A percentile compares a stretch with the other conserved stretches of the same genome.
Evolutionary conservation across 2,797 vertebrate genomes (phyloP).

Genomic region (Spheniscus humboldti): DNA sequence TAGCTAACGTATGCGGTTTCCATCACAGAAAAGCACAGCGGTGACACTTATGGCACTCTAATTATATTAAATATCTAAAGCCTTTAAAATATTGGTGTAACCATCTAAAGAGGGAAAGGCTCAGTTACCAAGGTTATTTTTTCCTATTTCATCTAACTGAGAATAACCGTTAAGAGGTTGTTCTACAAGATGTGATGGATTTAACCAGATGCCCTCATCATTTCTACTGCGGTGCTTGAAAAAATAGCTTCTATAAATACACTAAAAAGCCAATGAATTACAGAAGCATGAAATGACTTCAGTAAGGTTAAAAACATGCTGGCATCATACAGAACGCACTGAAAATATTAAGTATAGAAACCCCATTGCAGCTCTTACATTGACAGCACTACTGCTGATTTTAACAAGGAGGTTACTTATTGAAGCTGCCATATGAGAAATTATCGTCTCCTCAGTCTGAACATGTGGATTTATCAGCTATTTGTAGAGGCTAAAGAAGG

Average conservation of each 20-base stretch:
- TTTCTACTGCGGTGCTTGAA: conserved; percentile 49
- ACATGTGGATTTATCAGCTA: neutral
- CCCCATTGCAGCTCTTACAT: neutral
- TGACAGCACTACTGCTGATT: neutral
- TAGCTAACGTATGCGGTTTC: neutral
- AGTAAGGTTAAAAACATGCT: conserved; percentile 49
- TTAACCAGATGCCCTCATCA: conserved; percentile 64
- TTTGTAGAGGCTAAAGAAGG: neutral
- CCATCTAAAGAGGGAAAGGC: conserved; percentile 45
- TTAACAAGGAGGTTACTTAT: neutral
- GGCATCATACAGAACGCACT: neutral
- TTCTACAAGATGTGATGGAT: conserved; percentile 41
- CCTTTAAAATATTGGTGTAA: conserved; percentile 33
- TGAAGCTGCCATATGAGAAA: neutral
- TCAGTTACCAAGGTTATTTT: conserved; percentile 56
- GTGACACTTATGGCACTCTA: neutral
- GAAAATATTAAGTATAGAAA: conserved; percentile 34
- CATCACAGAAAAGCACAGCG: neutral
- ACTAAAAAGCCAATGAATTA: conserved; percentile 52
- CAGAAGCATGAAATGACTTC: conserved; percentile 59
- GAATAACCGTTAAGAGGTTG: conserved; percentile 23
- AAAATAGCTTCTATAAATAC: conserved; percentile 61
- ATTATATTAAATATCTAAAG: conserved; percentile 39
- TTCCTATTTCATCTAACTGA: neutral
- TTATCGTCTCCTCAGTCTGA: neutral